These are phyloP conservation scores for Sylvilagus floridanus DNA, from an alignment of 2,797 vertebrate species.

Conservation along the genomic window DNA sequence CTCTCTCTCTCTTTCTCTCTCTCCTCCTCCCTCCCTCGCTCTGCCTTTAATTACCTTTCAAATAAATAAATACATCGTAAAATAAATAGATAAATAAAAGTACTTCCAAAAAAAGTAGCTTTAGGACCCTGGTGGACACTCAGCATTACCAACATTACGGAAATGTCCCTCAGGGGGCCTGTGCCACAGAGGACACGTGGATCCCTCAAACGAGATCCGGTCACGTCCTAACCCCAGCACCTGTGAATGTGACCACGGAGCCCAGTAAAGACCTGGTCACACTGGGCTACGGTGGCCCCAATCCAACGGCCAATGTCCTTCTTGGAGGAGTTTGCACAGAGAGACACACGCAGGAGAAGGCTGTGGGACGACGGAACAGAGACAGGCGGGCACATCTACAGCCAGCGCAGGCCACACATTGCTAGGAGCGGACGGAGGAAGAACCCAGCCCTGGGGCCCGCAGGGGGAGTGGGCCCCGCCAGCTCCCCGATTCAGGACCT, in stretches of 20 bases:
- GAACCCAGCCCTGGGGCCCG: neutral
- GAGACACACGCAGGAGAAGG: neutral
- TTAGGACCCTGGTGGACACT: too few species aligned
- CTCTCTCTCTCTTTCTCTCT: too few species aligned
- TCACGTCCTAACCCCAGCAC: neutral
- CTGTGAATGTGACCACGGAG: neutral
- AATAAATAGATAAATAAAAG: too few species aligned
- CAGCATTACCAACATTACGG: too few species aligned
- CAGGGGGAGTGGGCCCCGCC: neutral
- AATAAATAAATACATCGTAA: too few species aligned
- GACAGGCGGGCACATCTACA: fast-evolving
- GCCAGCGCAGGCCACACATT: too few species aligned
- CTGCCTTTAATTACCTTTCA: too few species aligned
- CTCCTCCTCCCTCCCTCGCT: too few species aligned
- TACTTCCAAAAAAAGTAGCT: too few species aligned
- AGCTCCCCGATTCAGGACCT: neutral
- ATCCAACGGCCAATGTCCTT: neutral
- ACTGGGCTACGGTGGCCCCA: neutral
- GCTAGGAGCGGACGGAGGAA: neutral
- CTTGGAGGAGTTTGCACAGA: neutral
- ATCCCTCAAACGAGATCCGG: neutral
- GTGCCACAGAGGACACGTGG: too few species aligned
- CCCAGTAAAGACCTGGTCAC: neutral
- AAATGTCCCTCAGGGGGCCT: too few species aligned
- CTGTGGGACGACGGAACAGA: fast-evolving